Percentiles rank a stretch among this genome's conserved stretches.
Evolutionary conservation across 2,888 invertebrate species (phyloP).

Genomic region (Synergus japonicus): DNA sequence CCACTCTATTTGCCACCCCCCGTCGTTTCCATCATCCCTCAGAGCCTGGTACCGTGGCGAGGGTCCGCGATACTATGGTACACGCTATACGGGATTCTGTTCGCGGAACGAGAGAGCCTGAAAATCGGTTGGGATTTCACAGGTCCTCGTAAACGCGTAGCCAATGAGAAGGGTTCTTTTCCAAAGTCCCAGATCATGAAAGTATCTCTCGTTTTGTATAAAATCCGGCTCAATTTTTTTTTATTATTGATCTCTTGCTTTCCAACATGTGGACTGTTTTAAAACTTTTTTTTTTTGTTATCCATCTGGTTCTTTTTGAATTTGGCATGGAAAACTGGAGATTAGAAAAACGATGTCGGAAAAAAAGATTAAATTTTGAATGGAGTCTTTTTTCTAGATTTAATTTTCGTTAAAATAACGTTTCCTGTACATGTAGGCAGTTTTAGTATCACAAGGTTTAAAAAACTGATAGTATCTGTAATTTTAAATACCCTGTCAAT

Average conservation of each 20-base stretch:
- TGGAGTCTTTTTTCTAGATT: background rate
- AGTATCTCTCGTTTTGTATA: conserved; percentile 27
- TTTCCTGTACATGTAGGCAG: no score
- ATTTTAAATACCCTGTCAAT: no score
- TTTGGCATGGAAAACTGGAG: background rate
- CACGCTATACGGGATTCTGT: background rate
- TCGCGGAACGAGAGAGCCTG: conserved; percentile 5
- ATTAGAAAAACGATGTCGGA: background rate
- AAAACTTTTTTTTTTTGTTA: background rate
- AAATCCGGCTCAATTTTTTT: conserved; percentile 10
- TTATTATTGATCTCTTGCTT: background rate
- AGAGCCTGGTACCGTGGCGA: conserved; percentile 57
- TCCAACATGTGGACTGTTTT: no score
- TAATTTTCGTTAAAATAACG: background rate
- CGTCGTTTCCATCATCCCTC: conserved; percentile 67
- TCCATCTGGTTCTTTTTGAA: background rate
- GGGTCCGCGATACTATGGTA: conserved; percentile 1
- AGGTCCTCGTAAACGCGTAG: conserved; percentile 30
- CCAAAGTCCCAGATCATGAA: conserved; percentile 34
- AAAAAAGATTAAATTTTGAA: no score
- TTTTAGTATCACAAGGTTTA: no score
- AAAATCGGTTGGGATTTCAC: conserved; percentile 42
- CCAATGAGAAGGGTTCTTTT: conserved; percentile 30
- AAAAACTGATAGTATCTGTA: no score
- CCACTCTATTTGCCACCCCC: conserved; percentile 72